Evolutionary conservation across 1,140 invertebrate genomes (phyloP), one percentile per base, ranked within the genome.

Genomic region (Acyrthosiphon pisum): DNA sequence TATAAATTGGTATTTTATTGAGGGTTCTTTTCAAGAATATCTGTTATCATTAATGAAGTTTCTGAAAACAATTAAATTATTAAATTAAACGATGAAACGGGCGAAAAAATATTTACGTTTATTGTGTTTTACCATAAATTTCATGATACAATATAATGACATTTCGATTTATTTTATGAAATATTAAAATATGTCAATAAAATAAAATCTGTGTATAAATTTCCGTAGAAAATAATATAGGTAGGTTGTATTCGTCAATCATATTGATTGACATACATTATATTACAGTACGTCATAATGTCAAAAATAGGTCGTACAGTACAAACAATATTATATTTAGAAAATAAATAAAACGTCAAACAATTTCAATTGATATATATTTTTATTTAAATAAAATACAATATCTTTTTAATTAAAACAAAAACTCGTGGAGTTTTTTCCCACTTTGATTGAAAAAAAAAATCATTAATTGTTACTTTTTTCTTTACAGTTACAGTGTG

Each of bases 311-410:
- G 30, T n/a, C 30, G 30, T 6, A 68, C 30, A 18, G 11, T 68
- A 14, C 8, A n/a, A n/a, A 68, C 14, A 68, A 18, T 68, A 68
- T n/a, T 18, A 68, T 68, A 68, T n/a, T 68, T 68, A n/a, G 4
- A 68, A 68, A 68, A 68, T 68, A 68, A 68, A n/a, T n/a, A n/a
- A 68, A 68, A 68, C 30, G 60, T n/a, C 60, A 68, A 18, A 68
- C 11, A 18, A 68, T 68, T n/a, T 68, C 30, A n/a, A n/a, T n/a
- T n/a, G 18, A 23, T 53, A 18, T 68, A n/a, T 68, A 68, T n/a
- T 68, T n/a, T 68, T 68, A n/a, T 68, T n/a, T 68, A 68, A 68
- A 68, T 68, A 68, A 68, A 68, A 68, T 68, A 68, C 60, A 68
- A 68, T 68, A 68, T n/a, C 60, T 68, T 68, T 68, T 68, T 68